phyloP scores from a whole-genome alignment of 2,888 invertebrate genomes.

The Melinaea menophilus region DNA sequence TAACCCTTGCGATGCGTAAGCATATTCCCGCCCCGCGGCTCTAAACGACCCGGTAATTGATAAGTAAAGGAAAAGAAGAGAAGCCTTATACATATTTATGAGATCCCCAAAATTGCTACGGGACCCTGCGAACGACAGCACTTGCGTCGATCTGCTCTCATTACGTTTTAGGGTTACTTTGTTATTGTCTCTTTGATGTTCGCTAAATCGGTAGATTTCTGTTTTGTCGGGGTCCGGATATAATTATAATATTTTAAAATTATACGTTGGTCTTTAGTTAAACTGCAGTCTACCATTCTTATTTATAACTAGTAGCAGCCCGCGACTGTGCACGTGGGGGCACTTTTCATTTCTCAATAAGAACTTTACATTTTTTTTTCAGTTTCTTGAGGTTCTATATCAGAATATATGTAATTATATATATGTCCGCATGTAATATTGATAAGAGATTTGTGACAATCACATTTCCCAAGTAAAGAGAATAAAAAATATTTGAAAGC shows the following conservation, averaged over 20 bases:
- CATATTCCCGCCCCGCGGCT: conserved; percentile 57
- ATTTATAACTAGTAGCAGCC: no score
- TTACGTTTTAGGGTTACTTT: conserved; percentile 74
- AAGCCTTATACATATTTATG: conserved; percentile 76
- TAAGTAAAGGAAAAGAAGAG: conserved; percentile 78
- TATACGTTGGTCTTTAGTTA: not conserved
- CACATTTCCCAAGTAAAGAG: no score
- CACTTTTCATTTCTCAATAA: no score
- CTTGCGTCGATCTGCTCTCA: conserved; percentile 70
- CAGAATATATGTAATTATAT: no score
- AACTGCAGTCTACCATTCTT: not conserved
- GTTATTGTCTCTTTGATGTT: conserved; percentile 73
- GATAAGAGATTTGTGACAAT: no score
- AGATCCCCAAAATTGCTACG: conserved; percentile 71
- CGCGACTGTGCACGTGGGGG: no score
- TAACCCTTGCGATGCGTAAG: conserved; percentile 62
- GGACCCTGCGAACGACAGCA: conserved; percentile 73
- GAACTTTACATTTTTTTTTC: no score
- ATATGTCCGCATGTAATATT: no score
- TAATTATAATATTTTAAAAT: not conserved
- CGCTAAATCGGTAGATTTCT: conserved; percentile 62
- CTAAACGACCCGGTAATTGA: conserved; percentile 77
- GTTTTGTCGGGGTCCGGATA: conserved; percentile 24
- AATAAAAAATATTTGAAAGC: no score
- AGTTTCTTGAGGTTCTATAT: no score